Percentiles rank a stretch among this genome's conserved stretches.
These are phyloP conservation scores for Antheraea yamamai DNA, from an alignment of 2,888 invertebrate species.

Conservation along the genomic window DNA sequence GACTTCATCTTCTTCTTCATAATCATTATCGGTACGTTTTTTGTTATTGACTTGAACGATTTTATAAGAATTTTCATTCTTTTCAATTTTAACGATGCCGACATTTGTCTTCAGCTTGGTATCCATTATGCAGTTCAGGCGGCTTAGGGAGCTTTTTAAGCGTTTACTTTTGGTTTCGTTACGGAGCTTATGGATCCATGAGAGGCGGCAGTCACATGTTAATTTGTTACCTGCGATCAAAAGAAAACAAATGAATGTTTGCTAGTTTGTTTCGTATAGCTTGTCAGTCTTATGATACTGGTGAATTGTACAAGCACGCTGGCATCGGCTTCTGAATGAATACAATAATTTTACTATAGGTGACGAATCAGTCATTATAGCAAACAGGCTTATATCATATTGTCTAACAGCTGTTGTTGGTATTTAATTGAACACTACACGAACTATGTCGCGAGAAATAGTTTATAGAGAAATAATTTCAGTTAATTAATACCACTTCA, in stretches of 20 bases:
- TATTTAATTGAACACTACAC: not conserved
- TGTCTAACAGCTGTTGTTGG: not conserved
- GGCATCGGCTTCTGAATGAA: not conserved
- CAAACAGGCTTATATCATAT: not conserved
- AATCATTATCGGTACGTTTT: conserved; percentile 43
- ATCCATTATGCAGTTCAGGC: conserved; percentile 86
- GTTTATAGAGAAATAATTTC: not conserved
- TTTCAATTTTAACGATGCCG: conserved; percentile 45
- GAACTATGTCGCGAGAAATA: too few relatives aligned
- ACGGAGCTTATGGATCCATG: conserved; percentile 88
- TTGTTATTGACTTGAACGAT: conserved; percentile 43
- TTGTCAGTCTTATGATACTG: not conserved
- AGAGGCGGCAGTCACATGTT: conserved; percentile 90
- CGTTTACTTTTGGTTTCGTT: conserved; percentile 88
- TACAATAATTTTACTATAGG: not conserved
- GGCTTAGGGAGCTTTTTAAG: conserved; percentile 84
- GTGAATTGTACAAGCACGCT: not conserved
- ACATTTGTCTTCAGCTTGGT: conserved; percentile 53
- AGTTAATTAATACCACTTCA: not conserved
- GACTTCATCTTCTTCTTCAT: conserved; percentile 60
- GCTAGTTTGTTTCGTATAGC: not conserved
- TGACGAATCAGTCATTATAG: not conserved
- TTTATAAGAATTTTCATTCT: conserved; percentile 38
- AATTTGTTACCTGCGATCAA: conserved; percentile 88
- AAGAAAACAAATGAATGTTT: conserved; percentile 16